These are phyloP conservation scores for Pseudochirops corinnae DNA, from an alignment of 2,797 vertebrate genomes.

Conservation along the genomic window DNA sequence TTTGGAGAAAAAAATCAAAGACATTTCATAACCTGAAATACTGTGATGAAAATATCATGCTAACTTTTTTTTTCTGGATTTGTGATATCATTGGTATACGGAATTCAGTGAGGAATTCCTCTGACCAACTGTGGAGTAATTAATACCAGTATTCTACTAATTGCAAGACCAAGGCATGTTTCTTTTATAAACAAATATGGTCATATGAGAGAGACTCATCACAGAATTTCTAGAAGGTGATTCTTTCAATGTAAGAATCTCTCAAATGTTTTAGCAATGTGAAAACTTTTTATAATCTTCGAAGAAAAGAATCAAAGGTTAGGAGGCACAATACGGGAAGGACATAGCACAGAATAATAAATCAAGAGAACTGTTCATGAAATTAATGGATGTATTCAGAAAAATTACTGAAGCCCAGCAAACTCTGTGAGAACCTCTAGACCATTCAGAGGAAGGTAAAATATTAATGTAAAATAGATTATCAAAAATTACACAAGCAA, in stretches of 20 bases:
- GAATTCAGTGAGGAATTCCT: not conserved
- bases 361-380: not conserved
- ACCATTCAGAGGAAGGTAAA: not conserved
- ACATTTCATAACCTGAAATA: constrained; percentile 32
- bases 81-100: not conserved
- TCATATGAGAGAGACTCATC: not conserved
- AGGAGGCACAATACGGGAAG: not conserved
- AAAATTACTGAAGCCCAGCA: not conserved
- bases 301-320: not conserved
- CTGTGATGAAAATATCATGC: not conserved
- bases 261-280: not conserved
- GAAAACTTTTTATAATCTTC: not conserved
- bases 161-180: not conserved
- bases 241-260: not conserved
- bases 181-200: not conserved
- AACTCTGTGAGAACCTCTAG: not conserved
- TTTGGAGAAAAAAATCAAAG: constrained; percentile 31
- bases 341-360: not conserved
- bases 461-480: not conserved
- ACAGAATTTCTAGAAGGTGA: not conserved
- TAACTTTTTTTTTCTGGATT: not conserved
- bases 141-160: not conserved
- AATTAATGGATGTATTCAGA: not conserved
- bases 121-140: not conserved
- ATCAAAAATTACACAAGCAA: not conserved